phyloP scores from a whole-genome alignment of 2,888 invertebrate species.

The Escarpia spicata region DNA sequence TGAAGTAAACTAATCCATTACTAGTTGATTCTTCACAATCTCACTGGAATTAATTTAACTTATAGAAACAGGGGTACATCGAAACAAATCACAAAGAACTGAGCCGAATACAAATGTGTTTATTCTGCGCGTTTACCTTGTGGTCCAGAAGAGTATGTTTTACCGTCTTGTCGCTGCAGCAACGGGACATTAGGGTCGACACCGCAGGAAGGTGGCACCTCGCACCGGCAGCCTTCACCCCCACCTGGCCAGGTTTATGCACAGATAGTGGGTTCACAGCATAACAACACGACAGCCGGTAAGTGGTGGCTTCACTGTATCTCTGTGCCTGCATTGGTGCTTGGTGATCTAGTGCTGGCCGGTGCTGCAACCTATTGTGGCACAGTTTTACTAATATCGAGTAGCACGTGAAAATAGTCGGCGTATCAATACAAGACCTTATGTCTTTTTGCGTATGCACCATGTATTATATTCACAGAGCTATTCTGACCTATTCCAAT shows the following conservation, averaged over 20 bases:
- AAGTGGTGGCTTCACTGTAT: not conserved
- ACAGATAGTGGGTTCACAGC: conserved; percentile 39
- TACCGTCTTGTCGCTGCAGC: not conserved
- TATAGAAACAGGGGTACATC: not conserved
- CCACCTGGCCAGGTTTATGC: conserved; percentile 41
- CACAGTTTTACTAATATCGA: not conserved
- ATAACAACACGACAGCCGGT: conserved; percentile 32
- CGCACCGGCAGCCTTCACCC: conserved; percentile 44
- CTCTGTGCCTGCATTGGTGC: not conserved
- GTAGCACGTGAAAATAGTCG: not conserved
- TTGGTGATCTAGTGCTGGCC: not conserved
- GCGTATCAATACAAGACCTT: not conserved
- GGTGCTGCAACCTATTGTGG: not conserved
- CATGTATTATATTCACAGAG: not conserved
- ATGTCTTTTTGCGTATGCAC: not conserved
- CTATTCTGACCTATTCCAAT: not conserved
- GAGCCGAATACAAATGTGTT: not conserved
- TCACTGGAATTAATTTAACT: not conserved
- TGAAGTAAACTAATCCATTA: not conserved
- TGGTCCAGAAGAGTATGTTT: not conserved
- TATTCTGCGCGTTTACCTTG: not conserved
- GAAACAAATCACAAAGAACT: not conserved
- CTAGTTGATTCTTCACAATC: not conserved
- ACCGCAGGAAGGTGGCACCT: conserved; percentile 34
- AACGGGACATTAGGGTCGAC: conserved; percentile 18